These are phyloP conservation scores for Alsophila aescularia DNA, from an alignment of 2,888 invertebrate genomes.

Conservation along the genomic window DNA sequence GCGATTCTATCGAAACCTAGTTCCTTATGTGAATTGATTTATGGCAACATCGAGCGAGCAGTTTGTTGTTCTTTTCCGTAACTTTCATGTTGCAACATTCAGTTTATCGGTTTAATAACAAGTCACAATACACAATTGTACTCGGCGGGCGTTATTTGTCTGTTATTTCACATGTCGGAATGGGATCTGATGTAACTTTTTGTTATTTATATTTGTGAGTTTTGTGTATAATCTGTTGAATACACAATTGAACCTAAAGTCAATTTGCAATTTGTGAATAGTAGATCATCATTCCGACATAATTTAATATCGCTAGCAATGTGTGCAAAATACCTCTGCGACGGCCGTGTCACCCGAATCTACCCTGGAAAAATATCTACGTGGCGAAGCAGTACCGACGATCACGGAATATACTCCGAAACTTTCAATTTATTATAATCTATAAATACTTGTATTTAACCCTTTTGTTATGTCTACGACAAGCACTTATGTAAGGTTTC, in stretches of 20 bases:
- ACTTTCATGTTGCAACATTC: constrained; percentile 47
- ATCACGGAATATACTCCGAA: constrained; percentile 12
- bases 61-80: background rate
- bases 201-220: constrained; percentile 5
- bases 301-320: constrained; percentile 76
- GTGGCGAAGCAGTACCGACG: constrained; percentile 33
- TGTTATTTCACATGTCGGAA: constrained; percentile 69
- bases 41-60: too few species aligned
- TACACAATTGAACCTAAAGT: background rate
- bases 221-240: too few species aligned
- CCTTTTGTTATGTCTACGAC: constrained; percentile 32
- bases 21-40: background rate
- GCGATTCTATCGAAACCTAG: constrained; percentile 10
- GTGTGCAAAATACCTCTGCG: constrained; percentile 77
- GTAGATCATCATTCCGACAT: constrained; percentile 63
- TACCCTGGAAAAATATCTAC: constrained; percentile 59
- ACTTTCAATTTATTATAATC: constrained; percentile 24
- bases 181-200: constrained; percentile 43
- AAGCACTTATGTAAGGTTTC: constrained; percentile 40
- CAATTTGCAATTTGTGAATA: constrained; percentile 6
- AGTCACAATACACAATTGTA: constrained; percentile 57
- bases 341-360: constrained; percentile 77
- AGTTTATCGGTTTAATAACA: constrained; percentile 10
- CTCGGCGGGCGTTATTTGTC: constrained; percentile 73
- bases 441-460: constrained; percentile 31